These are phyloP conservation scores for Amphipoea oculea DNA, from an alignment of 2,888 invertebrate genomes.

Conservation along the genomic window DNA sequence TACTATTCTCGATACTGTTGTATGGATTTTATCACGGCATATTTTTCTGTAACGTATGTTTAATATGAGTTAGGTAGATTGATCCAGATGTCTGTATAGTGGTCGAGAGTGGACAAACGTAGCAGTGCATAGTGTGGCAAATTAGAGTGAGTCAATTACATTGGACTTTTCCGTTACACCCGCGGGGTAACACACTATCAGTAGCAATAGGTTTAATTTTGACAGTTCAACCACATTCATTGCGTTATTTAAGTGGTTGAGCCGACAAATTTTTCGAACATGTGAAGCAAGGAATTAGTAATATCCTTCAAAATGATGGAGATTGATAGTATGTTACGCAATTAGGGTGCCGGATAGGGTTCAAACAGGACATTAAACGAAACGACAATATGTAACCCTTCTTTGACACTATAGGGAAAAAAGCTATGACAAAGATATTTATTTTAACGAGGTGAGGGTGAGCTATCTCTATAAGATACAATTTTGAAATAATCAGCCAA, in stretches of 20 bases:
- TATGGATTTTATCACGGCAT: slow-evolving; percentile 1
- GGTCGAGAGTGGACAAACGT: neutral
- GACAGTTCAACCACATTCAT: too few relatives aligned
- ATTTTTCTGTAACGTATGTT: neutral
- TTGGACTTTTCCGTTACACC: neutral
- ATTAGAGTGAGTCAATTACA: too few relatives aligned
- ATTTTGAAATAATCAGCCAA: neutral
- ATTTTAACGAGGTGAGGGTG: neutral
- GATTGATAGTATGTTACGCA: too few relatives aligned
- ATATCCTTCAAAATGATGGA: too few relatives aligned
- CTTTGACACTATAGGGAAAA: neutral
- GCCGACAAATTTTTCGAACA: too few relatives aligned
- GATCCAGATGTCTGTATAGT: neutral
- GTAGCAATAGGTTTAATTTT: too few relatives aligned
- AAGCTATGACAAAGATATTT: neutral
- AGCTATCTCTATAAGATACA: neutral
- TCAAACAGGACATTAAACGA: neutral
- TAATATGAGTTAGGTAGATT: neutral
- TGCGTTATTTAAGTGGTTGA: too few relatives aligned
- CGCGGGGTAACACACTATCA: too few relatives aligned
- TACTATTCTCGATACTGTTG: slow-evolving; percentile 7
- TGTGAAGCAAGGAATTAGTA: too few relatives aligned
- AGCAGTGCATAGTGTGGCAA: neutral
- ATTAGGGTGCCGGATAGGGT: too few relatives aligned
- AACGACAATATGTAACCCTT: neutral